A percentile compares a stretch with the other conserved stretches of the same genome.
These are phyloP conservation scores for Brachyptera putata DNA, from an alignment of 2,888 invertebrate genomes.

Conservation along the genomic window DNA sequence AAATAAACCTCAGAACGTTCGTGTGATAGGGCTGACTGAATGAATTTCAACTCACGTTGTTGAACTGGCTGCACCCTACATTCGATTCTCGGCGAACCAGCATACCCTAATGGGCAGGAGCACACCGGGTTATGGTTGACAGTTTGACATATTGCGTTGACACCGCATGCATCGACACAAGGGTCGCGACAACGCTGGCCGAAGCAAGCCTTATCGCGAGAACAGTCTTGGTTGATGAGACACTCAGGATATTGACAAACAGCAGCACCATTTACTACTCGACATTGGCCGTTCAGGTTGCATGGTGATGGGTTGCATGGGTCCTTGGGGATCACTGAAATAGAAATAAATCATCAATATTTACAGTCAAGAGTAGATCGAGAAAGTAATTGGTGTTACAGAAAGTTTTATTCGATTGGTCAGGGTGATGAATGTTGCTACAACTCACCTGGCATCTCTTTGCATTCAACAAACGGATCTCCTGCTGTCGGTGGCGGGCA, in stretches of 20 bases:
- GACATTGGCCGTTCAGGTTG: conserved; percentile 75
- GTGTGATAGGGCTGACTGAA: too few species aligned
- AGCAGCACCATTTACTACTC: conserved; percentile 63
- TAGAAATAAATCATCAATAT: neutral
- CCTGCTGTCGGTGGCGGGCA: conserved; percentile 69
- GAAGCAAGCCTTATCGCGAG: conserved; percentile 74
- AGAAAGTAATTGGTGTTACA: too few species aligned
- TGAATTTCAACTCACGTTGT: conserved; percentile 38
- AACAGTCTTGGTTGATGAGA: conserved; percentile 82
- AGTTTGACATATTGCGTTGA: conserved; percentile 74
- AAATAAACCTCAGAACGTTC: too few species aligned
- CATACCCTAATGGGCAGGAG: conserved; percentile 72
- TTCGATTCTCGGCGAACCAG: conserved; percentile 71
- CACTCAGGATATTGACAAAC: conserved; percentile 83
- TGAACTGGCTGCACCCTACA: conserved; percentile 54
- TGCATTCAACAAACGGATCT: conserved; percentile 73
- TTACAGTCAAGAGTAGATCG: too few species aligned
- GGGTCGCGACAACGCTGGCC: conserved; percentile 81
- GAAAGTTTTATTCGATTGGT: too few species aligned
- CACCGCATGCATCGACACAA: conserved; percentile 74
- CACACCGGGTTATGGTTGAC: conserved; percentile 74
- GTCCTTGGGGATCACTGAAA: conserved; percentile 49
- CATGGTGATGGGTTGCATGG: conserved; percentile 86
- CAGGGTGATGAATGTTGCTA: too few species aligned
- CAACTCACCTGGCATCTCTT: conserved; percentile 45